phyloP scores from a whole-genome alignment of 2,113 vertebrate genomes.

The Vireo altiloquus region DNA sequence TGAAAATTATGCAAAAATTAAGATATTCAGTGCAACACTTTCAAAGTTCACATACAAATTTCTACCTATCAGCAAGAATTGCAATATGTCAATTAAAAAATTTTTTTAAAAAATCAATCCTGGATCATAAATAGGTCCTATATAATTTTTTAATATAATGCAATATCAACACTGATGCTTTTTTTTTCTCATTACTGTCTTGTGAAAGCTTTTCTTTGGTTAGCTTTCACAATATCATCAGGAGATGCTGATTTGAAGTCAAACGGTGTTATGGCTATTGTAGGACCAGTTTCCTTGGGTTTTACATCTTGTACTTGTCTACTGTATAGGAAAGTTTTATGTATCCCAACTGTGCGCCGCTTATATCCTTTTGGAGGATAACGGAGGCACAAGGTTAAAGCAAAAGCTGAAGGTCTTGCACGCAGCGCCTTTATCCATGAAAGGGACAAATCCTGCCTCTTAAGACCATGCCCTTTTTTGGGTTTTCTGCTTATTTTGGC shows the following conservation, averaged over 20 bases:
- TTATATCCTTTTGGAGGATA: conserved; percentile 68
- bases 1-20: conserved; percentile 25
- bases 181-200: conserved; percentile 62
- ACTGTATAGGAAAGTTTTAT: conserved; percentile 75
- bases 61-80: conserved; percentile 43
- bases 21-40: conserved; percentile 66
- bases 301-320: conserved; percentile 74
- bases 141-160: not conserved
- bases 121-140: conserved; percentile 38
- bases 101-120: not conserved
- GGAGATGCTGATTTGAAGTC: conserved; percentile 91
- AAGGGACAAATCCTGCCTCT: conserved; percentile 54
- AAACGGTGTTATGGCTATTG: conserved; percentile 83
- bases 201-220: conserved; percentile 89
- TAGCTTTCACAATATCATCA: conserved; percentile 90
- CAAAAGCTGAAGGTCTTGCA: conserved; percentile 90
- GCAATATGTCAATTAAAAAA: conserved; percentile 33
- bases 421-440: conserved; percentile 66
- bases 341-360: conserved; percentile 25
- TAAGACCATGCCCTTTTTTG: conserved; percentile 37
- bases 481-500: conserved; percentile 55
- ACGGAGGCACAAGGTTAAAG: conserved; percentile 81
- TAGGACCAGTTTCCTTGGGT: conserved; percentile 70
- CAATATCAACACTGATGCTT: not conserved
- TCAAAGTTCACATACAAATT: conserved; percentile 36